phyloP scores from a whole-genome alignment of 2,888 invertebrate species.

The Linhomoeus sp. region DNA sequence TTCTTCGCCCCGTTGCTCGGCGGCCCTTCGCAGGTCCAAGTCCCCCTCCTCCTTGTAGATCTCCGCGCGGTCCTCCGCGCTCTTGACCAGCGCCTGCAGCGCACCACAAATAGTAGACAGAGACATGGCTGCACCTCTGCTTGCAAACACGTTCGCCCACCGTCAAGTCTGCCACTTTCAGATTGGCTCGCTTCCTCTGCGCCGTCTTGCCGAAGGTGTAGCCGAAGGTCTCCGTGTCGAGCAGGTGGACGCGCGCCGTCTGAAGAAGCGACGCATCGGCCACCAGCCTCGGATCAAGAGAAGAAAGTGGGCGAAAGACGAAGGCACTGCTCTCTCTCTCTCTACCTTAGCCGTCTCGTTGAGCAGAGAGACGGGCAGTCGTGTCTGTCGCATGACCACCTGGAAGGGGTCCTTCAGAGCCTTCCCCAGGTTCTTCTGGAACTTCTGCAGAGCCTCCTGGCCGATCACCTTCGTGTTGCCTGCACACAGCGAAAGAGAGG shows the following conservation, averaged over 20 bases:
- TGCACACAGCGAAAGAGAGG: slow-evolving; percentile 11
- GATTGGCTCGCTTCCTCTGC: slow-evolving; percentile 66
- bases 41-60: slow-evolving; percentile 63
- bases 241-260: slow-evolving; percentile 68
- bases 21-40: slow-evolving; percentile 55
- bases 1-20: slow-evolving; percentile 47
- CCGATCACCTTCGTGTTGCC: slow-evolving; percentile 82
- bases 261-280: slow-evolving; percentile 27
- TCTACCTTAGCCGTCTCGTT: slow-evolving; percentile 52
- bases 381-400: slow-evolving; percentile 87
- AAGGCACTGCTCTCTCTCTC: background rate
- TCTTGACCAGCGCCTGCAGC: slow-evolving; percentile 40
- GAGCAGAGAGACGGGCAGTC: slow-evolving; percentile 72
- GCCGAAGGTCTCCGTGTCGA: slow-evolving; percentile 84
- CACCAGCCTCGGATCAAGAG: background rate
- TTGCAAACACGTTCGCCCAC: too few species aligned
- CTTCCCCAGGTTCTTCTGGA: slow-evolving; percentile 74
- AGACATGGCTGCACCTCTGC: too few species aligned
- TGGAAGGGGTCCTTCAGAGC: slow-evolving; percentile 89
- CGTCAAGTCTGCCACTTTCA: slow-evolving; percentile 46
- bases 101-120: background rate
- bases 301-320: background rate
- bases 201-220: slow-evolving; percentile 87
- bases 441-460: slow-evolving; percentile 44
- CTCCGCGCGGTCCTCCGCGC: slow-evolving; percentile 48